Evolutionary conservation across 2,113 vertebrate genomes (phyloP).

Genomic region (Halichoeres trimaculatus): DNA sequence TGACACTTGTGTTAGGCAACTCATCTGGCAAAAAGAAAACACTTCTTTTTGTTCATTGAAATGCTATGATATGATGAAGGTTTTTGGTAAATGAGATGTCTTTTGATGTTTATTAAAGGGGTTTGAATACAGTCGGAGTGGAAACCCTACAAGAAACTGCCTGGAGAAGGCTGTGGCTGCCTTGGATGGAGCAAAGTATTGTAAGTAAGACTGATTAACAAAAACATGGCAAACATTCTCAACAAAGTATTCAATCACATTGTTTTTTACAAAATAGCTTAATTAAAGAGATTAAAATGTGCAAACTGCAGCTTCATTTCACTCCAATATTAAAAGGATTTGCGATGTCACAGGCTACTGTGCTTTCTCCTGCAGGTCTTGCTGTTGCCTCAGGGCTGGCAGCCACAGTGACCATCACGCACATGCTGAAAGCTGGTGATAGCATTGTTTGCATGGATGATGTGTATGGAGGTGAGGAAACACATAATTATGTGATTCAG

Average conservation of each 20-base stretch:
- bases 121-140: constrained; percentile 92
- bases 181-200: constrained; percentile 91
- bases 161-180: constrained; percentile 90
- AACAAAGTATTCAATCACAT: neutral
- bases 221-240: neutral
- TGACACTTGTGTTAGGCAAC: neutral
- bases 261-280: neutral
- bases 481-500: neutral
- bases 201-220: constrained; percentile 80
- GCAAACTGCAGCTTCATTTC: neutral
- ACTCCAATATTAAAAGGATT: neutral
- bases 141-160: constrained; percentile 92
- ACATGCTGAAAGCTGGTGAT: constrained; percentile 91
- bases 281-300: neutral
- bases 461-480: constrained; percentile 90
- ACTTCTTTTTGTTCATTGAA: neutral
- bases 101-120: constrained; percentile 77
- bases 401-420: constrained; percentile 88
- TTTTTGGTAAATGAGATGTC: neutral
- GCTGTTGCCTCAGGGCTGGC: constrained; percentile 91
- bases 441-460: constrained; percentile 91
- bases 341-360: neutral
- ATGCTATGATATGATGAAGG: neutral
- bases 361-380: constrained; percentile 82
- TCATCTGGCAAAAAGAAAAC: neutral